These are phyloP conservation scores for Hymenopus coronatus DNA, from an alignment of 2,888 invertebrate species.

Conservation along the genomic window DNA sequence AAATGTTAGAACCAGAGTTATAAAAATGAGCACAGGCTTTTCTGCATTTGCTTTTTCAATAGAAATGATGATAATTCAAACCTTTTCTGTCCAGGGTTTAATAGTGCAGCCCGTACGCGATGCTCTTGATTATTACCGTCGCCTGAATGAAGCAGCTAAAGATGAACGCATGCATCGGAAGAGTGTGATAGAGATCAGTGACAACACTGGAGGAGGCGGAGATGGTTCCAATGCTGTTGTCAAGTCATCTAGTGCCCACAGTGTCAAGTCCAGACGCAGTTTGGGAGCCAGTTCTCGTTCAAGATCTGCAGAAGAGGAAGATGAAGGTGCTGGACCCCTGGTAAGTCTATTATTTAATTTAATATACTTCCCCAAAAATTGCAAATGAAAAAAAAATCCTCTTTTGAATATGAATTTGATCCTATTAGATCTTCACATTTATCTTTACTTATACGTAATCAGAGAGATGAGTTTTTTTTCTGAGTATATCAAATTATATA, in stretches of 20 bases:
- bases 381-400: too few species aligned
- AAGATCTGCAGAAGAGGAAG: conserved; percentile 25
- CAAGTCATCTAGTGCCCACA: conserved; percentile 42
- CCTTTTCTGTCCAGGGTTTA: conserved; percentile 50
- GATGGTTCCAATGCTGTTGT: conserved; percentile 37
- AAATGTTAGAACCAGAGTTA: too few species aligned
- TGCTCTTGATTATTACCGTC: conserved; percentile 60
- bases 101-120: conserved; percentile 61
- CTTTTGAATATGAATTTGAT: too few species aligned
- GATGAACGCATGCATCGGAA: conserved; percentile 59
- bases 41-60: too few species aligned
- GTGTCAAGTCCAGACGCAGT: conserved; percentile 55
- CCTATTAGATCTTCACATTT: too few species aligned
- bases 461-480: too few species aligned
- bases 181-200: conserved; percentile 49
- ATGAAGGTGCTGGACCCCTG: conserved; percentile 23
- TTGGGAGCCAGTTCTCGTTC: conserved; percentile 48
- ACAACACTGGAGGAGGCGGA: conserved; percentile 34
- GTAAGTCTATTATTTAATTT: not conserved
- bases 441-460: too few species aligned
- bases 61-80: not conserved
- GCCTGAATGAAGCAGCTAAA: conserved; percentile 60
- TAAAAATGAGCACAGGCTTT: too few species aligned
- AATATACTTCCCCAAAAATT: too few species aligned
- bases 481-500: too few species aligned